Evolutionary conservation across 2,888 invertebrate species (phyloP).

Genomic region (Lepidonotus clava): DNA sequence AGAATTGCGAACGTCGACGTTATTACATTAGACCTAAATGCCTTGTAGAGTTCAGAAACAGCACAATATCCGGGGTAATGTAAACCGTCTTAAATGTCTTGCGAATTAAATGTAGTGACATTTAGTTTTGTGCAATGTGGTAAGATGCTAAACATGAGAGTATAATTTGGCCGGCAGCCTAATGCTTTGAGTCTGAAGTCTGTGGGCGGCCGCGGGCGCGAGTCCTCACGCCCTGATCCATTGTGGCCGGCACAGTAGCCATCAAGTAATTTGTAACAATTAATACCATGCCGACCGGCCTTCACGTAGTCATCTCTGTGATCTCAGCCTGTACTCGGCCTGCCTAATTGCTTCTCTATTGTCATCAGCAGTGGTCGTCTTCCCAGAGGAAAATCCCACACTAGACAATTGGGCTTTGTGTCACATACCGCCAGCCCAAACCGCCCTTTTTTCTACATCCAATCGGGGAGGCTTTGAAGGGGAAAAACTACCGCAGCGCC

Average conservation of each 20-base stretch:
- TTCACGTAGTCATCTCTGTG: background rate
- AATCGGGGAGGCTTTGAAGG: background rate
- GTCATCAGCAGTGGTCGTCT: constrained; percentile 15
- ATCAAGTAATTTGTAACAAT: constrained; percentile 27
- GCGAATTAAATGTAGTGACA: too few relatives aligned
- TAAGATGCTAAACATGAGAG: too few relatives aligned
- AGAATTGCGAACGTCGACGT: too few relatives aligned
- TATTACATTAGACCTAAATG: too few relatives aligned
- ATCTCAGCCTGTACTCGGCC: background rate
- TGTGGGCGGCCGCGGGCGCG: too few relatives aligned
- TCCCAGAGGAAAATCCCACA: background rate
- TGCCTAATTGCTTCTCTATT: constrained; percentile 13
- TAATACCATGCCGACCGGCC: background rate
- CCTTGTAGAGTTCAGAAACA: too few relatives aligned
- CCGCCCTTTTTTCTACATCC: background rate
- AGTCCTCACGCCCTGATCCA: constrained; percentile 2
- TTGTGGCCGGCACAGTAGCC: background rate
- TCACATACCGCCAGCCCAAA: background rate
- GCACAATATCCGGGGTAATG: too few relatives aligned
- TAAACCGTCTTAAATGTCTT: too few relatives aligned
- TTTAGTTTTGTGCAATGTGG: too few relatives aligned
- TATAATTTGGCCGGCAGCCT: too few relatives aligned
- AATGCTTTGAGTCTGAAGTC: too few relatives aligned
- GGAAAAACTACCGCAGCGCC: background rate
- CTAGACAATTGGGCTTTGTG: constrained; percentile 19